A percentile compares a stretch with the other conserved stretches of the same genome.
These are phyloP conservation scores for Tachina fera DNA, from an alignment of 2,888 invertebrate species.

Conservation along the genomic window DNA sequence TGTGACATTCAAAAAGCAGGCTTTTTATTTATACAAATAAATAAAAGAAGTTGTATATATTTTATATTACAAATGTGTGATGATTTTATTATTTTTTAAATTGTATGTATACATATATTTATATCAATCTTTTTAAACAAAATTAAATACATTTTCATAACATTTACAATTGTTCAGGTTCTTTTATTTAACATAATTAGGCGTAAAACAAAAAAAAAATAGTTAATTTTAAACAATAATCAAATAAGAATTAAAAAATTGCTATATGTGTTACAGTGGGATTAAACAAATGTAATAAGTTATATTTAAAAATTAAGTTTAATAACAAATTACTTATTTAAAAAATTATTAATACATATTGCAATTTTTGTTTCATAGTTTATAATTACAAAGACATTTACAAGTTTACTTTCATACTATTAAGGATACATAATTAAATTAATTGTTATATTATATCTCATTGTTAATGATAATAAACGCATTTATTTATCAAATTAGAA, in stretches of 20 bases:
- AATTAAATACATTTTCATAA: conserved; percentile 60
- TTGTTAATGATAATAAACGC: not conserved
- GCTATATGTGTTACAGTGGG: conserved; percentile 15
- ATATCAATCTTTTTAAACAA: conserved; percentile 35
- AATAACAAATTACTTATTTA: conserved; percentile 63
- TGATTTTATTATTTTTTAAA: conserved; percentile 64
- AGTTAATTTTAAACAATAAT: conserved; percentile 35
- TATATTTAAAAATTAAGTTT: conserved; percentile 41
- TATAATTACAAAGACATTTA: conserved; percentile 51
- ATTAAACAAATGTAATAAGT: conserved; percentile 41
- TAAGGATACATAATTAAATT: conserved; percentile 13
- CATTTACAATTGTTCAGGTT: conserved; percentile 64
- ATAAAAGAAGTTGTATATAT: conserved; percentile 3
- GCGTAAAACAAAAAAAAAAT: conserved; percentile 46
- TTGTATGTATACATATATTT: conserved; percentile 14
- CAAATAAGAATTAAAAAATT: conserved; percentile 49
- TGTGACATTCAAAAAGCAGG: no score
- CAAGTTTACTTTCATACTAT: conserved; percentile 43
- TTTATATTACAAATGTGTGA: conserved; percentile 63
- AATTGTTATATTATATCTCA: not conserved
- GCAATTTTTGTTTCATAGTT: conserved; percentile 59
- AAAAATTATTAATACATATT: conserved; percentile 59
- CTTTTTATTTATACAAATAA: not conserved
- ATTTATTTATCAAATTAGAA: conserved; percentile 55
- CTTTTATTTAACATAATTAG: conserved; percentile 33